Conservation (phyloP, 2,888 invertebrate genomes). For the Pollenia griseotomentosa region DNA sequence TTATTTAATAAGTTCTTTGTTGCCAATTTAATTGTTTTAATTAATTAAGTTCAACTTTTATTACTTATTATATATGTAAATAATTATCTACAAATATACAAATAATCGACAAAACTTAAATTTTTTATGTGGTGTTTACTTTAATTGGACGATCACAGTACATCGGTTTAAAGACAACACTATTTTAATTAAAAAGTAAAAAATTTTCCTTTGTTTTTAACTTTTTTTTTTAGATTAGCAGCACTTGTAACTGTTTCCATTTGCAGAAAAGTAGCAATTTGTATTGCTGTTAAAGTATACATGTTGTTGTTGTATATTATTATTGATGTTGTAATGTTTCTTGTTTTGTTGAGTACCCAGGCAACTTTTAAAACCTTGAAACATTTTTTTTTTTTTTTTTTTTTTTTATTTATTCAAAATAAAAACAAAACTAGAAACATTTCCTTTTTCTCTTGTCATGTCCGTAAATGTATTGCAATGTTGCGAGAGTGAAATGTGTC, state of each 20-base stretch:
- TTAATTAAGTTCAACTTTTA: no score
- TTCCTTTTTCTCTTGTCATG: constrained; percentile 49
- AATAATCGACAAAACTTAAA: no score
- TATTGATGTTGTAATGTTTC: constrained; percentile 7
- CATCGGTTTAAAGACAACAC: neutral
- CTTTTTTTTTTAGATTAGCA: neutral
- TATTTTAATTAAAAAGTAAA: no score
- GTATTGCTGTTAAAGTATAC: neutral
- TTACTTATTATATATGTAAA: no score
- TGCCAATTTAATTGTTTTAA: no score
- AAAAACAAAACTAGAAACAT: constrained; percentile 29
- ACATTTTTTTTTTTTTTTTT: constrained; percentile 39
- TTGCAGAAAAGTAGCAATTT: constrained; percentile 23
- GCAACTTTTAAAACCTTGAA: constrained; percentile 71
- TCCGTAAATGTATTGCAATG: neutral
- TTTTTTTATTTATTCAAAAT: constrained; percentile 5
- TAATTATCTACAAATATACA: no score
- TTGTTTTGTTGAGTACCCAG: constrained; percentile 40
- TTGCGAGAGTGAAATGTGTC: constrained; percentile 28
- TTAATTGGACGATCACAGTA: no score
- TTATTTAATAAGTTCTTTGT: no score
- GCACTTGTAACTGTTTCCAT: constrained; percentile 6
- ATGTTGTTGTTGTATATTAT: neutral
- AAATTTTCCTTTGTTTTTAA: neutral
- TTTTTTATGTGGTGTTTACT: no score